Base-by-base conservation (phyloP, 2,888 invertebrate species). In the Ectemnius continuus region DNA sequence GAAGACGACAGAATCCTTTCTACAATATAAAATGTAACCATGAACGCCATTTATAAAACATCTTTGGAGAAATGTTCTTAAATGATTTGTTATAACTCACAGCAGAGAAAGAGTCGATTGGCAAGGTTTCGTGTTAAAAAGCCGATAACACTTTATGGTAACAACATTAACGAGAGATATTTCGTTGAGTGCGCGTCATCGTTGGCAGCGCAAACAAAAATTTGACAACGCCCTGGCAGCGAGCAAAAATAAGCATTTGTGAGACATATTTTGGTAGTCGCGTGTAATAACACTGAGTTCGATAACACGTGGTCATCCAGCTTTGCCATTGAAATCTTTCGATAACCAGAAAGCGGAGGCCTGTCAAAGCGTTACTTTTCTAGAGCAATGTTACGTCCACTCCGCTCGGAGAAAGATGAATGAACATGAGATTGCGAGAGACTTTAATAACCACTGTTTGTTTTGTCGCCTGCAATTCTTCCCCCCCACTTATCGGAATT, bases 351-450 rank as follows among this genome's bases (percentile, higher is more conserved):
- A 23, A 23, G 2, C 3, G 23, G 23, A 23, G 3, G 23, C 23
- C 0, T 23, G 23, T 23, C 23, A 3, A 23, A 23, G 23, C 2
- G 23, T 23, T 23, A 23, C 8, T 36, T 36, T 36, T 11, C 36
- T 11, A 58, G 23, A n/a, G 13, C 46, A 36, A 11, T n/a, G 46
- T 2, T 62, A 56, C 68, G 45, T n/a, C 52, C 3, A 23, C 20
- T 46, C 56, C 58, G 63, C 20, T 47, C 28, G 11, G 61, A 60
- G 64, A 67, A 75, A 65, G 74, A 78, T 77, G 52, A 52, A 52
- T 52, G 52, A 52, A 52, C 6, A 5, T 13, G 13, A 14, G 52
- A 52, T 52, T 52, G 52, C 16, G 52, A 52, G 52, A 1, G 13
- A 16, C 52, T 52, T 4, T 11, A 52, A 16, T 6, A 52, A 52